phyloP scores from a whole-genome alignment of 2,797 vertebrate species.

The Channallabes apus region DNA sequence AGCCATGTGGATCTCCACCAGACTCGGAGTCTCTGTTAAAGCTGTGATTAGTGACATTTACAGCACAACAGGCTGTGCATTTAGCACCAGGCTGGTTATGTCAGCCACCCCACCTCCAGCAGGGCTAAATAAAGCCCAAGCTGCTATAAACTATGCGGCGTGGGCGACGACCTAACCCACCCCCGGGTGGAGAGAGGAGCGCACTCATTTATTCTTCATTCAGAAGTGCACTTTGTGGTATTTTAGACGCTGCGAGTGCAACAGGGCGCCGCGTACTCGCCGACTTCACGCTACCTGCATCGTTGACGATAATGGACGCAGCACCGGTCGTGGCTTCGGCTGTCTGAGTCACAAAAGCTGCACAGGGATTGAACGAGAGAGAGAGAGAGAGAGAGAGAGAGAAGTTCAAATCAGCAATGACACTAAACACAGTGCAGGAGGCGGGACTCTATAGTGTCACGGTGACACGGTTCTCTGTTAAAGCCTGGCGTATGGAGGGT shows the following conservation, averaged over 20 bases:
- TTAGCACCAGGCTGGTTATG: slow-evolving; percentile 39
- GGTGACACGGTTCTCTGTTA: background rate
- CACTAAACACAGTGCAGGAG: background rate
- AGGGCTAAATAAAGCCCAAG: slow-evolving; percentile 39
- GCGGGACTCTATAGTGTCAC: background rate
- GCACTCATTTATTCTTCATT: slow-evolving; percentile 43
- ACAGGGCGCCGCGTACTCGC: slow-evolving; percentile 16
- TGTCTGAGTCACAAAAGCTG: slow-evolving; percentile 89
- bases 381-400: background rate
- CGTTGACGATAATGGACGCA: slow-evolving; percentile 90
- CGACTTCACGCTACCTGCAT: slow-evolving; percentile 78
- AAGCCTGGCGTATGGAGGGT: background rate
- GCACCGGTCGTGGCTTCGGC: slow-evolving; percentile 87
- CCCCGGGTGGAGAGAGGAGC: slow-evolving; percentile 45
- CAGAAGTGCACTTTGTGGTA: slow-evolving; percentile 50
- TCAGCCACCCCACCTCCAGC: slow-evolving; percentile 41
- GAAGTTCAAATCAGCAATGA: background rate
- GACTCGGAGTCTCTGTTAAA: slow-evolving; percentile 25
- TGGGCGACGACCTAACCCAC: slow-evolving; percentile 28
- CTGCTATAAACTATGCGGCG: slow-evolving; percentile 39
- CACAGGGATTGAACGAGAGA: slow-evolving; percentile 61
- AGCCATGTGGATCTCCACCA: slow-evolving; percentile 16
- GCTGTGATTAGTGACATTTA: slow-evolving; percentile 52
- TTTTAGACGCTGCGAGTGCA: slow-evolving; percentile 43
- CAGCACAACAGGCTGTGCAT: slow-evolving; percentile 36